Evolutionary conservation across 2,797 vertebrate genomes (phyloP).

Genomic region (Danio choprae): DNA sequence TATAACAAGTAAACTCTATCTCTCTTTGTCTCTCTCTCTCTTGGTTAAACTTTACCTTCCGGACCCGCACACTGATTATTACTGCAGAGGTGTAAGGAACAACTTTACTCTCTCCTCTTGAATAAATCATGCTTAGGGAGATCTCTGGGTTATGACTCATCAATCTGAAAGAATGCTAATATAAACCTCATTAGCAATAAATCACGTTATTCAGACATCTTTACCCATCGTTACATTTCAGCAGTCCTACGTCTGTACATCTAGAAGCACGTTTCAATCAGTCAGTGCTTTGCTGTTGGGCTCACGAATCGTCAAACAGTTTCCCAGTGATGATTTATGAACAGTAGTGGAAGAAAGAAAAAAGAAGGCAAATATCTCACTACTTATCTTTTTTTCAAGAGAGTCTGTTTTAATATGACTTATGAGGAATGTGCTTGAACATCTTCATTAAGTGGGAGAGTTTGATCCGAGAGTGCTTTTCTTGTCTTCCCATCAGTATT

Average conservation of each 20-base stretch:
- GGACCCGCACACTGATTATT: neutral
- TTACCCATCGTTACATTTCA: neutral
- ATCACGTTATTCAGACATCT: constrained; percentile 36
- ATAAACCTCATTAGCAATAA: constrained; percentile 26
- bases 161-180: constrained; percentile 28
- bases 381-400: neutral
- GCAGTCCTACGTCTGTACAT: constrained; percentile 9
- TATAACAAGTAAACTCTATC: too few relatives aligned
- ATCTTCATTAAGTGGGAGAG: constrained; percentile 36
- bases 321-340: constrained; percentile 21
- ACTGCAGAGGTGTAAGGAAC: constrained; percentile 48
- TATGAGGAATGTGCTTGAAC: constrained; percentile 19
- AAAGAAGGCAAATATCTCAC: constrained; percentile 7
- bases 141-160: constrained; percentile 24
- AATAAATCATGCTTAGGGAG: constrained; percentile 16
- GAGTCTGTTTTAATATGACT: constrained; percentile 18
- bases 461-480: constrained; percentile 27
- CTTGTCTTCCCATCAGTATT: neutral
- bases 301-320: constrained; percentile 1
- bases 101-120: constrained; percentile 33
- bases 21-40: neutral
- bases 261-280: neutral
- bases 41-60: neutral
- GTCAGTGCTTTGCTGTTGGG: neutral
- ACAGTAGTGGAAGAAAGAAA: neutral